phyloP scores from a whole-genome alignment of 2,888 invertebrate species.

The Saturnia japonica region DNA sequence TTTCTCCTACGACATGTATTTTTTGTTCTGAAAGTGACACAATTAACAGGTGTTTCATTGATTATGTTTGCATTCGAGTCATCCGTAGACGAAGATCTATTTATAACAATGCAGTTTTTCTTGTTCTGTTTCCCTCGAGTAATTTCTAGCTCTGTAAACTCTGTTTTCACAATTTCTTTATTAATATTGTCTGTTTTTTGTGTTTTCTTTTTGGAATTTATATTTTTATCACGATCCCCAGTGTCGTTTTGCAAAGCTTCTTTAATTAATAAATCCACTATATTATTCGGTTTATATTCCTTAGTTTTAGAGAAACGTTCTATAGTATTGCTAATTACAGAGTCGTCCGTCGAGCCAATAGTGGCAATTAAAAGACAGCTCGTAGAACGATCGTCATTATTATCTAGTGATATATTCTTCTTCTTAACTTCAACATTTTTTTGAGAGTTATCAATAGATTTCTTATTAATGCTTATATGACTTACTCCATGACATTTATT shows the following conservation, averaged over 20 bases:
- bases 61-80: conserved; percentile 59
- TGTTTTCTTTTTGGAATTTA: conserved; percentile 37
- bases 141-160: conserved; percentile 24
- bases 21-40: conserved; percentile 42
- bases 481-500: conserved; percentile 40
- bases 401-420: conserved; percentile 28
- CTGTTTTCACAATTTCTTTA: conserved; percentile 49
- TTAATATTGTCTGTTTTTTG: conserved; percentile 32
- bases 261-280: conserved; percentile 55
- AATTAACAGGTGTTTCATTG: conserved; percentile 47
- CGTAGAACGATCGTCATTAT: conserved; percentile 36
- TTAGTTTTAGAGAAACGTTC: conserved; percentile 50
- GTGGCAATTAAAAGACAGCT: conserved; percentile 55
- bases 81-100: conserved; percentile 52
- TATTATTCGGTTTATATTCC: conserved; percentile 45
- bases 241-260: conserved; percentile 47
- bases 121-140: conserved; percentile 26
- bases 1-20: conserved; percentile 22
- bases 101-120: conserved; percentile 35
- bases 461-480: conserved; percentile 27
- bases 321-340: conserved; percentile 55
- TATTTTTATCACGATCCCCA: conserved; percentile 42
- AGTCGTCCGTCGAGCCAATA: conserved; percentile 50
- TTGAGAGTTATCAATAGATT: conserved; percentile 24
- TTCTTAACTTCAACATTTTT: conserved; percentile 36